Percentiles rank a stretch among this genome's conserved stretches.
Evolutionary conservation across 2,797 vertebrate genomes (phyloP).

Genomic region (Microctenopoma lineatum): DNA sequence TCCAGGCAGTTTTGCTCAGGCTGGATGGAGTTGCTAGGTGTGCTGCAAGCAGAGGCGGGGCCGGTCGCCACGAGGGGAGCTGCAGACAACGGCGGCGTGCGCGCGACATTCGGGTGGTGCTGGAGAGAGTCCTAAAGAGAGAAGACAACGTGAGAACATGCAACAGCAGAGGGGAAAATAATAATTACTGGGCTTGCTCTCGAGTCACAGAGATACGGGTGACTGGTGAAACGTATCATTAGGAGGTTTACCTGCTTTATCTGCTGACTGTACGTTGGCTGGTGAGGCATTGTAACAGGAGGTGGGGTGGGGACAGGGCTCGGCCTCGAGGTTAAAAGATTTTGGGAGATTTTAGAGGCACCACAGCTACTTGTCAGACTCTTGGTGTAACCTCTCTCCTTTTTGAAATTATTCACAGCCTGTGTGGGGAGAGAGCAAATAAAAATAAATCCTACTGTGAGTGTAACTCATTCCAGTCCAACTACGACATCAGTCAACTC

Average conservation of each 20-base stretch:
- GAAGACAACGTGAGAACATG: neutral
- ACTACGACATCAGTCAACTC: neutral
- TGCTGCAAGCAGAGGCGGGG: conserved; percentile 59
- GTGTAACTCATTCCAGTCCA: no score
- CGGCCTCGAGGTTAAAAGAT: conserved; percentile 58
- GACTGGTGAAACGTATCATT: conserved; percentile 26
- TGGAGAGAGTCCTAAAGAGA: conserved; percentile 73
- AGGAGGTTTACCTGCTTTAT: conserved; percentile 73
- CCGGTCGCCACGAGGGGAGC: conserved; percentile 55
- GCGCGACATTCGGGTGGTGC: conserved; percentile 72
- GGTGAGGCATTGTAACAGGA: conserved; percentile 70
- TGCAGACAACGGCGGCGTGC: conserved; percentile 70
- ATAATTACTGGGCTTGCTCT: conserved; percentile 25
- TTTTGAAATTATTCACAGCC: conserved; percentile 98
- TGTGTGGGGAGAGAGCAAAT: conserved; percentile 52
- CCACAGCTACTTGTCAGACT: conserved; percentile 70
- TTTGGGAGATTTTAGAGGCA: conserved; percentile 35
- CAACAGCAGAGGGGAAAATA: neutral
- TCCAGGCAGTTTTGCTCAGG: conserved; percentile 62
- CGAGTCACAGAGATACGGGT: neutral
- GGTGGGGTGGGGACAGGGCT: conserved; percentile 68
- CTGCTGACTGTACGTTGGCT: conserved; percentile 85
- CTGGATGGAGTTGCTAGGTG: conserved; percentile 53
- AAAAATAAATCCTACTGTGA: neutral
- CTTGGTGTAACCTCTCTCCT: conserved; percentile 89